Base-by-base conservation (phyloP, 2,888 invertebrate species). In the Petrolisthes manimaculis region DNA sequence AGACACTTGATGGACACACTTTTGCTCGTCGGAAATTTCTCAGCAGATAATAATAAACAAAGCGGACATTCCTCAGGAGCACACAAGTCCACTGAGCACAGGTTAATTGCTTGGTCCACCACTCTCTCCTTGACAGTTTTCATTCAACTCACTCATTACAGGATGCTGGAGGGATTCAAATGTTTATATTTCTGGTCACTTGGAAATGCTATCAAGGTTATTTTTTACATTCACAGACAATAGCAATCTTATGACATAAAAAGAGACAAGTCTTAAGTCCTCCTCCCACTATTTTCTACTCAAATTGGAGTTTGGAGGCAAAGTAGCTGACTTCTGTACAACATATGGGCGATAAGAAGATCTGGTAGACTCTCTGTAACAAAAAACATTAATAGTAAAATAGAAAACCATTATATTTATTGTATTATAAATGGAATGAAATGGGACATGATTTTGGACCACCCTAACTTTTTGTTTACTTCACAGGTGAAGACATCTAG, bases 311-410 rank as follows among this genome's bases (percentile, higher is more conserved):
- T 92, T 92, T n/a, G 92, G 92, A 54, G 97, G 97, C 93, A 97
- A 95, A 92, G 97, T 97, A 91, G 97, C 96, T 93, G 97, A 97
- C 94, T 97, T 95, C 94, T 96, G 97, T 93, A 84, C 82, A 81
- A 89, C 84, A 81, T 75, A 96, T 91, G 95, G 95, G 94, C 96
- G 96, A 93, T 96, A 93, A 92, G 95, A 95, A 92, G 96, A 96
- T 92, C 96, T 95, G 93, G 96, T 96, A 69, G 96, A 96, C 93
- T 96, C 96, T 94, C 96, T 96, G 94, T 6, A 89, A 84, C 8
- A 24, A 53, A 69, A 77, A 56, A 8, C 75, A 8, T 54, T 71
- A 55, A 86, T 53, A 83, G 56, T 51, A 8, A 6, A 9, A 14
- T 51, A 53, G n/a, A 71, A 82, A 83, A 61, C 5, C 8, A 61